Conservation (phyloP, 2,113 vertebrate species). For the Sterrhoptilus dennistouni region DNA sequence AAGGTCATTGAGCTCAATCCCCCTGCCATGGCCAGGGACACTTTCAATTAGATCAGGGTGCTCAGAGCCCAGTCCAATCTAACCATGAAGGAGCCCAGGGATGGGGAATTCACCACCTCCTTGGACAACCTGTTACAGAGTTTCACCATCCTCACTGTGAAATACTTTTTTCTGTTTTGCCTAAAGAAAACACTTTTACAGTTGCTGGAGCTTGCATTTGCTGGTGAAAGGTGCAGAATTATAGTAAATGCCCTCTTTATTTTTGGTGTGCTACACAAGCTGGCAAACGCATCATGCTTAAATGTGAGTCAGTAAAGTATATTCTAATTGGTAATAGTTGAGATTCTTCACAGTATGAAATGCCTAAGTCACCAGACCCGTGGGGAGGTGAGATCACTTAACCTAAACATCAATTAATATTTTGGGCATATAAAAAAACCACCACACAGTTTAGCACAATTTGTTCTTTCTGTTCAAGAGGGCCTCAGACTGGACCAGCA, state of each 20-base stretch:
- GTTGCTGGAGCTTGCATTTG: background rate
- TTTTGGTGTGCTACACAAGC: background rate
- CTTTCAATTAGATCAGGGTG: background rate
- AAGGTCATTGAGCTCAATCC: background rate
- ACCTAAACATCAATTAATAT: background rate
- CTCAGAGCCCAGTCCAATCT: fast-evolving
- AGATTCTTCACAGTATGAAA: background rate
- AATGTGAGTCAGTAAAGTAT: background rate
- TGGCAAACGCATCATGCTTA: background rate
- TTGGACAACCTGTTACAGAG: fast-evolving
- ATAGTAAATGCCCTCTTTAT: background rate
- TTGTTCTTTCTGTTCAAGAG: background rate
- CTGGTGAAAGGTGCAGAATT: background rate
- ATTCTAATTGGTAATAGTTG: background rate
- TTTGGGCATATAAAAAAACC: background rate
- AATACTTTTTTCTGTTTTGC: background rate
- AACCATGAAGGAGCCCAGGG: background rate
- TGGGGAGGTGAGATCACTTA: background rate
- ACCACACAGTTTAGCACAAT: background rate
- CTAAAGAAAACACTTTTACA: background rate
- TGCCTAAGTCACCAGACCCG: background rate
- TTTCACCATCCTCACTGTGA: background rate
- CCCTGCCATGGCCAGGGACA: background rate
- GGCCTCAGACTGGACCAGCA: background rate
- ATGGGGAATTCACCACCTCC: fast-evolving